Base-by-base conservation (phyloP, 2,113 vertebrate species). In the Picathartes gymnocephalus region DNA sequence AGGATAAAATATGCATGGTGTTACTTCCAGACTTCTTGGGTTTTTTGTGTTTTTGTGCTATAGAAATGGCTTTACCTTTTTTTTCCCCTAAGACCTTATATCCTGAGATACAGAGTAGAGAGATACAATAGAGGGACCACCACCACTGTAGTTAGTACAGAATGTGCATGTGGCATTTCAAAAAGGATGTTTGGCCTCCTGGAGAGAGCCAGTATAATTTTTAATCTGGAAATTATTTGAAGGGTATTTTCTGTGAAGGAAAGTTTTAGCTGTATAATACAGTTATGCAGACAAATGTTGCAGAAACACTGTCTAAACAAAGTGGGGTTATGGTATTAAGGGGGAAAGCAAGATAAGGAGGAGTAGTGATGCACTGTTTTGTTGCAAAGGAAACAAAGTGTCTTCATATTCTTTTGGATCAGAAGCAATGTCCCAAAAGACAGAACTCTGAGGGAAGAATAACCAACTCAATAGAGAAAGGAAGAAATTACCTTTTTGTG, bases 141-240 rank as follows among this genome's bases (percentile, higher is more conserved):
- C 68, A 61, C 51, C 27, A 20, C 24, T 89, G 70, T 40, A 86
- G 37, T 40, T 79, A 74, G 64, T 31, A 45, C 53, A 92, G 77
- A 86, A 90, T 25, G 45, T 84, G 69, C 60, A 58, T 83, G 76
- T 92, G 79, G 79, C 82, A 88, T 93, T 92, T 78, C 2, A 7
- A 81, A 95, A 92, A 65, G 0, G 0, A 58, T 71, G 33, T 61
- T 94, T 79, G 81, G 76, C 76, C 72, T 94, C 56, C 64, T 81
- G 44, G 79, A 95, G 51, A 71, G 71, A 73, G 65, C 39, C 60
- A 78, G 79, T 64, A 50, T 71, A 83, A 61, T 54, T 93, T 96
- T 93, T 94, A 91, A 90, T 93, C 93, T 93, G 90, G 94, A 95
- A 96, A 90, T 60, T 90, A 92, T 93, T 93, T 86, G 57, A 81